Evolutionary conservation across 2,888 invertebrate genomes (phyloP), one percentile per base, ranked within the genome.

Genomic region (Chirona hameri): DNA sequence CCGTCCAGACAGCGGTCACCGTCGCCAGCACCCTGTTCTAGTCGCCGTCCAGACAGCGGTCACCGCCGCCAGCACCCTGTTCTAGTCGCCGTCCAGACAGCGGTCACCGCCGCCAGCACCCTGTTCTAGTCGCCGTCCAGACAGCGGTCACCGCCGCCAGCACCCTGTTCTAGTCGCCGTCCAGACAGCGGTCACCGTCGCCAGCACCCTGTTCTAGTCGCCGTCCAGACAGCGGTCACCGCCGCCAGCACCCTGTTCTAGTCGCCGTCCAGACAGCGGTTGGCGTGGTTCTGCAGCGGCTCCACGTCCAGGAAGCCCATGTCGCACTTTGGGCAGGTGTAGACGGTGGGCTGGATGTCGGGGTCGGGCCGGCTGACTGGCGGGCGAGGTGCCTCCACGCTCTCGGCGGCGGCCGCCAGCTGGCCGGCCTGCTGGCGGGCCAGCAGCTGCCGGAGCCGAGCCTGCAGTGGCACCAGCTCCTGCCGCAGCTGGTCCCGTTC

Each of bases 231-330:
- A 48, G 48, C 48, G 48, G 48, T 48, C 12, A 7, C 48, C 48
- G 48, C 9, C 48, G 9, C 7, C 48, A 48, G 48, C 48, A 48
- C 48, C 48, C 48, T 7, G 48, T 12, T 48, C 97, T 97, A 0
- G 94, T 91, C 24, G 93, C 91, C 76, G 76, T 76, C 76, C 76
- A 76, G 76, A 24, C 76, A 76, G 46, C 76, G 76, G 76, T 76
- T 76, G 46, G 24, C 76, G 46, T 76, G 76, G 12, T 76, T 76
- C 76, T 76, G 76, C 46, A 76, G 46, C 46, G 76, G 39, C 39
- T 24, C 39, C 24, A 76, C 21, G 46, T 76, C 76, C 24, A 46
- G 48, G n/a, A 39, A 48, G n/a, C 29, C 69, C 81, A 81, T 81
- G 29, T 72, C 39, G 46, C 69, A 81, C n/a, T 48, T 81, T 27